Evolutionary conservation across 2,113 vertebrate species (phyloP), one percentile per base, ranked within the genome.

Genomic region (Heterochromis multidens): DNA sequence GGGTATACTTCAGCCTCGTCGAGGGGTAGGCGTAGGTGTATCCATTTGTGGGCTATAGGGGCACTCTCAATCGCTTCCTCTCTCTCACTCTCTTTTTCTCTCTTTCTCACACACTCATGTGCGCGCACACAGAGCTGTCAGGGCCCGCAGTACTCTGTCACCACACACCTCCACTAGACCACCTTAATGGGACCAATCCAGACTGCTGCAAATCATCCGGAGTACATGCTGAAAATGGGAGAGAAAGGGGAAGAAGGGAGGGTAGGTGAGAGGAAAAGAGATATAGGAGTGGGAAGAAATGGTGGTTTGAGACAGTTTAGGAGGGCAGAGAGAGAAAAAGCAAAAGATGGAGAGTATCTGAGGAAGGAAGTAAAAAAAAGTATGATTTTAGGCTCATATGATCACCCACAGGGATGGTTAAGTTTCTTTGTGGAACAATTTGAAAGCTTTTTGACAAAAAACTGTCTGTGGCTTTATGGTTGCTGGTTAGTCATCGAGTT

Each of bases 151-250:
- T 81, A 78, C 89, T 94, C 88, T 33, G 85, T 93, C 94, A 94
- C 60, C 86, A 25, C 91, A 93, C 94, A 95, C 94, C 93, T 95
- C 93, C 77, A 81, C 80, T 31, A 92, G 83, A 93, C 87, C 80
- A 81, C 91, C 93, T 92, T 95, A 95, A 94, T 96, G 94, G 93
- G 88, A 85, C 88, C 94, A 95, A 96, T 94, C 91, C 92, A 93
- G 89, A 67, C 86, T 43, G 87, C 92, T 11, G 89, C 93, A 95
- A 96, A 95, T 96, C 94, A 95, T 88, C 82, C 67, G 0, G 77
- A 91, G 88, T 85, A 58, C 85, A 89, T 43, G 86, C 87, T 88
- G 84, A 86, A 91, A 92, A 86, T 21, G 16, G 46, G 57, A 40
- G 46, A 23, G 79, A 43, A 27, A n/a, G 52, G 3, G 40, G 54